Evolutionary conservation across 2,888 invertebrate genomes (phyloP), one percentile per base, ranked within the genome.

Genomic region (Xanthia togata): DNA sequence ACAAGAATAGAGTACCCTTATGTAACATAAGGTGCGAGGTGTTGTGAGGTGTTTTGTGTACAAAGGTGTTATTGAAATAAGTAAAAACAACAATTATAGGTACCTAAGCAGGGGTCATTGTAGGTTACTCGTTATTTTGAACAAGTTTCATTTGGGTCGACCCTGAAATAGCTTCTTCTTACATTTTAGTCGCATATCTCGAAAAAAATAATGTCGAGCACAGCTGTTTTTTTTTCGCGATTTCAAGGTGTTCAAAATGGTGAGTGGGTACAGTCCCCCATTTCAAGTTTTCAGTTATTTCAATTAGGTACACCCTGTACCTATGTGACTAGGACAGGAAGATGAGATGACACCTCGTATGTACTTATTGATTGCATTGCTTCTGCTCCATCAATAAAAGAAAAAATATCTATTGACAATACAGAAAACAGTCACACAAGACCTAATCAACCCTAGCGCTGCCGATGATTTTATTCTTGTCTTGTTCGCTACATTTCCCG

Each of bases 371-470:
- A n/a, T 31, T 57, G 57, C 14, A 14, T 26, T 57, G 59, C 14
- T 59, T 59, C 2, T 31, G 14, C 14, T 5, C 47, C 17, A 11
- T 1, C 17, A 55, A 35, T 53, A 20, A 31, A 67, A 50, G 55
- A 4, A 31, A 31, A 17, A 50, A 17, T 12, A 17, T 14, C 23
- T 1, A 17, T 74, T 74, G 79, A 23, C 63, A 74, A 57, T 26
- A 64, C 57, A 75, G 41, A 53, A 74, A 68, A 63, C 23, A 44
- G n/a, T 64, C 57, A 41, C 17, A 47, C 68, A 23, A 50, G 23
- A 75, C 44, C 50, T 53, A 79, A 79, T 75, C 79, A 79, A 79
- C 79, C 79, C 79, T 64, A 26, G 11, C 53, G 9, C 14, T 35
- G 41, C 65, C 44, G 17, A 63, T 59, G 68, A 69, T 57, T 60